A percentile compares a stretch with the other conserved stretches of the same genome.
These are phyloP conservation scores for Diabrotica balteata DNA, from an alignment of 2,888 invertebrate genomes.

Conservation along the genomic window DNA sequence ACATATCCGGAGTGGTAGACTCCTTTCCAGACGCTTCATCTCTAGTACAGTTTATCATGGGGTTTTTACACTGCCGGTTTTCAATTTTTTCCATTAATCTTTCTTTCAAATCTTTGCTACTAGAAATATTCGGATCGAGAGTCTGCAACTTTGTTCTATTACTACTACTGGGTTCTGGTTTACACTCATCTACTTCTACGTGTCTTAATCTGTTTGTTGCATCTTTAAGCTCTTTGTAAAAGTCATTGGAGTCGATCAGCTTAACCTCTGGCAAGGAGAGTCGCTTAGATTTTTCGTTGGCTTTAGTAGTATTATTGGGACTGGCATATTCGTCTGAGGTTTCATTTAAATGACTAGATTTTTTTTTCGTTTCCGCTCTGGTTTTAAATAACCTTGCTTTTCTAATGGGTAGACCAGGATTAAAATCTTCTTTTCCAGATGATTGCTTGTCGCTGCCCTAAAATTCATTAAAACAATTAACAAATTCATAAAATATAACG, in stretches of 20 bases:
- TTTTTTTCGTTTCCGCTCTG: slow-evolving; percentile 71
- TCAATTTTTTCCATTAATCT: slow-evolving; percentile 63
- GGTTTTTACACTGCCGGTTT: slow-evolving; percentile 61
- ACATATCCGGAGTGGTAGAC: slow-evolving; percentile 69
- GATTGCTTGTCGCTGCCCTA: slow-evolving; percentile 10
- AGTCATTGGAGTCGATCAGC: slow-evolving; percentile 62
- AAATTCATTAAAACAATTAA: not conserved
- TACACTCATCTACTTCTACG: slow-evolving; percentile 39
- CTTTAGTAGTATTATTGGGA: slow-evolving; percentile 33
- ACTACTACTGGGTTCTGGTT: slow-evolving; percentile 45
- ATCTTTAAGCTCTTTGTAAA: slow-evolving; percentile 64
- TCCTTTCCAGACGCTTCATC: slow-evolving; percentile 70
- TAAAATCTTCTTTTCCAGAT: slow-evolving; percentile 38
- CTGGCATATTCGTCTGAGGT: slow-evolving; percentile 10
- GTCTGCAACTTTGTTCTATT: slow-evolving; percentile 64
- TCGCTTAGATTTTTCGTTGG: slow-evolving; percentile 57
- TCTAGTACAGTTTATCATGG: slow-evolving; percentile 47
- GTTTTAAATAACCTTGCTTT: slow-evolving; percentile 77
- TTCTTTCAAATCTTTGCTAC: slow-evolving; percentile 61
- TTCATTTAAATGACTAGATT: slow-evolving; percentile 53
- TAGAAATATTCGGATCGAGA: slow-evolving; percentile 54
- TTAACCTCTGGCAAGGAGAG: slow-evolving; percentile 57
- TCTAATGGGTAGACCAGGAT: slow-evolving; percentile 56
- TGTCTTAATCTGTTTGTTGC: slow-evolving; percentile 55
- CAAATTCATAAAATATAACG: not conserved